Evolutionary conservation across 2,113 vertebrate genomes (phyloP).

Genomic region (Nerophis lumbriciformis): DNA sequence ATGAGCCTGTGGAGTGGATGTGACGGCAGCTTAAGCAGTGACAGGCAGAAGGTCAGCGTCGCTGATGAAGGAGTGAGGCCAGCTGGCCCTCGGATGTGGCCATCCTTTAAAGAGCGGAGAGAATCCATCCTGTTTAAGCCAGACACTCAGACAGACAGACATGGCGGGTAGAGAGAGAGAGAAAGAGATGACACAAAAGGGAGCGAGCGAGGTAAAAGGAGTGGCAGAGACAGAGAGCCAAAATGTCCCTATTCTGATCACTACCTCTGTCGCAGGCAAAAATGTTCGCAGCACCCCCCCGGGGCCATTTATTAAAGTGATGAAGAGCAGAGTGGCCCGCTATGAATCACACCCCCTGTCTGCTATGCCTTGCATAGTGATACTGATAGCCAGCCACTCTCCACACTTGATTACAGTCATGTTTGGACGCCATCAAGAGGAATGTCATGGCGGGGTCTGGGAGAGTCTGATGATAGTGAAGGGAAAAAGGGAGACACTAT

Average conservation of each 20-base stretch:
- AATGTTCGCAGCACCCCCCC: conserved; percentile 48
- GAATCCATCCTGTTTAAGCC: conserved; percentile 69
- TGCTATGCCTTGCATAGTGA: conserved; percentile 43
- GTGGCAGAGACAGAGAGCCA: conserved; percentile 54
- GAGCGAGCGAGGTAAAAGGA: conserved; percentile 42
- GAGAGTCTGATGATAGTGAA: conserved; percentile 23
- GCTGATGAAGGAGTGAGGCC: conserved; percentile 67
- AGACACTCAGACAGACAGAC: conserved; percentile 56
- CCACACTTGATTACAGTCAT: conserved; percentile 36
- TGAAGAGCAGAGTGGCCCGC: conserved; percentile 54
- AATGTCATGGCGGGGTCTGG: conserved; percentile 9
- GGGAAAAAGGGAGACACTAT: conserved; percentile 2
- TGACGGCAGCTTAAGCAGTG: conserved; percentile 68
- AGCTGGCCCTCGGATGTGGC: conserved; percentile 66
- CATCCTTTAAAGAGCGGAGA: conserved; percentile 64
- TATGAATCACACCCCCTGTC: conserved; percentile 63
- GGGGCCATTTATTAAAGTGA: conserved; percentile 69
- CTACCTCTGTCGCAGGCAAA: conserved; percentile 57
- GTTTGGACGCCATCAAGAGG: conserved; percentile 25
- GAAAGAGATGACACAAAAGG: conserved; percentile 38
- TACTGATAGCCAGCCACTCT: conserved; percentile 42
- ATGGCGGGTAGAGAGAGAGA: conserved; percentile 17
- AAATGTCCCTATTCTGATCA: conserved; percentile 60
- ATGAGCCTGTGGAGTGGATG: conserved; percentile 68
- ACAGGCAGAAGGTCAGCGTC: conserved; percentile 70